A percentile compares a stretch with the other conserved stretches of the same genome.
phyloP scores from a whole-genome alignment of 2,888 invertebrate species.

The Keiferia lycopersicella region DNA sequence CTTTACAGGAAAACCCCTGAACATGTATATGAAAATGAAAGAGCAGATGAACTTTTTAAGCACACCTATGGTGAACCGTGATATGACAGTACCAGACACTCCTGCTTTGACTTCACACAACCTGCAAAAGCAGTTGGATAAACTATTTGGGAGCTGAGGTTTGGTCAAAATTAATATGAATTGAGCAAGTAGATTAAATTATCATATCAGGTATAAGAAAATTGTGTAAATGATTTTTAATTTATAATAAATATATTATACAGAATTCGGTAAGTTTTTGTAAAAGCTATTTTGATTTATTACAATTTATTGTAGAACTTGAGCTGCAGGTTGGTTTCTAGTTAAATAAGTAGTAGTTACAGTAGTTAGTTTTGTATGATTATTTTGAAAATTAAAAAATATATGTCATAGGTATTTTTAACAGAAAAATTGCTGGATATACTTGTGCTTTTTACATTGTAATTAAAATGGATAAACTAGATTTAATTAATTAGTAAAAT shows the following conservation, averaged over 20 bases:
- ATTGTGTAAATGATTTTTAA: background rate
- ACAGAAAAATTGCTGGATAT: no score
- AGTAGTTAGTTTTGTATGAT: background rate
- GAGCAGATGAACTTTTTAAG: constrained; percentile 64
- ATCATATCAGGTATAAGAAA: background rate
- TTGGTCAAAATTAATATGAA: background rate
- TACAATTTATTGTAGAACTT: background rate
- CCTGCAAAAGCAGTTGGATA: constrained; percentile 66
- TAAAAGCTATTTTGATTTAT: background rate
- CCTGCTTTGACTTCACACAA: constrained; percentile 66
- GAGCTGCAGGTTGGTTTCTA: constrained; percentile 10
- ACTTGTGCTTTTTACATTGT: no score
- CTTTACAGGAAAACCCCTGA: constrained; percentile 52
- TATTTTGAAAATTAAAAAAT: background rate
- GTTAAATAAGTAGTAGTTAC: background rate
- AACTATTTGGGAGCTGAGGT: constrained; percentile 51
- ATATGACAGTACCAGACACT: constrained; percentile 48
- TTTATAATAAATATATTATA: background rate
- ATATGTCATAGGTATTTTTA: no score
- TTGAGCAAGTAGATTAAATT: no score
- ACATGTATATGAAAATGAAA: constrained; percentile 70
- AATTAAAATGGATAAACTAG: no score
- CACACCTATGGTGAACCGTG: constrained; percentile 56
- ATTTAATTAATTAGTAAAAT: no score
- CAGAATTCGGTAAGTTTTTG: background rate